These are phyloP conservation scores for Peromyscus polionotus DNA, from an alignment of 2,113 vertebrate genomes.

Conservation along the genomic window DNA sequence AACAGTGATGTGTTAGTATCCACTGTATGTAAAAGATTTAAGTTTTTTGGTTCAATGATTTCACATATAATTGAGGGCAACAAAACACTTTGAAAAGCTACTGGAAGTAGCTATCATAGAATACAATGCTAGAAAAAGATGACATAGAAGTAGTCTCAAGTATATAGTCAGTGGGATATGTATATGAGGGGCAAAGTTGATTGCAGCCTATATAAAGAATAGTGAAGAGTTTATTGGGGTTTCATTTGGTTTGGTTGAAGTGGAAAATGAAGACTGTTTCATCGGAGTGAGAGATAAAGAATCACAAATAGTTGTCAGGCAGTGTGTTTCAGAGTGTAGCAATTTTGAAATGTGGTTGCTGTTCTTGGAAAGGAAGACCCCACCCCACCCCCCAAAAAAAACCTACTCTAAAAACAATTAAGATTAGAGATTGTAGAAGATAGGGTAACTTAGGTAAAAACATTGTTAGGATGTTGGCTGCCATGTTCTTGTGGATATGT, in stretches of 20 bases:
- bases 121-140: constrained; percentile 25
- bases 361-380: constrained; percentile 46
- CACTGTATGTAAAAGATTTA: not conserved
- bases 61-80: constrained; percentile 23
- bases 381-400: not conserved
- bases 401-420: not conserved
- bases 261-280: constrained; percentile 42
- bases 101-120: not conserved
- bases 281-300: not conserved
- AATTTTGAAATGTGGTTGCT: constrained; percentile 21
- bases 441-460: constrained; percentile 12
- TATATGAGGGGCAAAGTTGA: not conserved
- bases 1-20: not conserved
- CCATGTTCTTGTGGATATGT: not conserved
- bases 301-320: not conserved
- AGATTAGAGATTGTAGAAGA: not conserved
- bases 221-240: not conserved
- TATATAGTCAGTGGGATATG: not conserved
- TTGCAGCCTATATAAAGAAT: not conserved
- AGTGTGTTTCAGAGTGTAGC: constrained; percentile 43
- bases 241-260: constrained; percentile 26
- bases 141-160: constrained; percentile 7
- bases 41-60: constrained; percentile 10
- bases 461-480: not conserved
- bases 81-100: not conserved